These are phyloP conservation scores for Rhynchonema sp. DNA, from an alignment of 2,888 invertebrate genomes.

Conservation along the genomic window DNA sequence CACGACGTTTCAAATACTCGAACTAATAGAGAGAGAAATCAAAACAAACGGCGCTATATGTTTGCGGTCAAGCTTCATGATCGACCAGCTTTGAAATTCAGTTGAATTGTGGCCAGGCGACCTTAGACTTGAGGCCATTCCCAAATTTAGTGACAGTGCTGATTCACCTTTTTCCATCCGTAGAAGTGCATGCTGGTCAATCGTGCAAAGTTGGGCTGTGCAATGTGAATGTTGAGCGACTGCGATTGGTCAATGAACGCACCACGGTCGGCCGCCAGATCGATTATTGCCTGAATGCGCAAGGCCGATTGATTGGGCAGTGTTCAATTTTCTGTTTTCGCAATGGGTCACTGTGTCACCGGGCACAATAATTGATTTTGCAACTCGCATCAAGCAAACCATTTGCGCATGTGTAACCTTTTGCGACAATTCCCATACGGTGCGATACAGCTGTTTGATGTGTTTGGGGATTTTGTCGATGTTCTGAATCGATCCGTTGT, in stretches of 20 bases:
- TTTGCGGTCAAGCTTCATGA: too few species aligned
- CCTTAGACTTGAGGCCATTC: too few species aligned
- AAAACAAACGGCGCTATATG: neutral
- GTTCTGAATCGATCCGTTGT: constrained; percentile 68
- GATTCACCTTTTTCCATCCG: constrained; percentile 62
- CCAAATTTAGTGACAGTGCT: neutral
- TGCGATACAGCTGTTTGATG: constrained; percentile 35
- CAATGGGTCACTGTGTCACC: too few species aligned
- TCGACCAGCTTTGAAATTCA: neutral
- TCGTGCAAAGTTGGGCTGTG: constrained; percentile 75
- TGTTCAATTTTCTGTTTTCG: too few species aligned
- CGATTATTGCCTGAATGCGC: constrained; percentile 40
- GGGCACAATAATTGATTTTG: neutral
- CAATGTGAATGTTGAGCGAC: constrained; percentile 89
- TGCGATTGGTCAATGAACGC: constrained; percentile 98
- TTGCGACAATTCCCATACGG: constrained; percentile 46
- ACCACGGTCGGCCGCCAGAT: constrained; percentile 92
- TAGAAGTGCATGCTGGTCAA: constrained; percentile 95
- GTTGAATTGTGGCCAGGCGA: neutral
- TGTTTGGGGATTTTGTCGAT: constrained; percentile 22
- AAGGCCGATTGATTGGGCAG: too few species aligned
- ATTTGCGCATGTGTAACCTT: constrained; percentile 37
- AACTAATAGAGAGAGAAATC: too few species aligned
- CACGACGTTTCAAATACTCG: too few species aligned
- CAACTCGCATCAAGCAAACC: neutral